These are phyloP conservation scores for Phasianus colchicus DNA, from an alignment of 2,113 vertebrate genomes.

Conservation along the genomic window DNA sequence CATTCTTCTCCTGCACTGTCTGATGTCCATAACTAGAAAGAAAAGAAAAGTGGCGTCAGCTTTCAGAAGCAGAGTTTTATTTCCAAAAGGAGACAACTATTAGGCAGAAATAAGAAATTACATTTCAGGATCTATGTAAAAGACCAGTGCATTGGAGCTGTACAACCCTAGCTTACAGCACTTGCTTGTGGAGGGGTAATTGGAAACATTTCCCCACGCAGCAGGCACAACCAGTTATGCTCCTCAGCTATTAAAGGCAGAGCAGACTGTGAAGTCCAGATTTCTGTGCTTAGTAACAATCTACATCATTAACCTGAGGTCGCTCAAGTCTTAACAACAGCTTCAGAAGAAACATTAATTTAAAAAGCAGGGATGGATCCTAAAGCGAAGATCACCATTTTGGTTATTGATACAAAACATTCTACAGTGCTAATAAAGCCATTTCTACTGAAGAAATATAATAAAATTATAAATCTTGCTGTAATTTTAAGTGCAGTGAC, in stretches of 20 bases:
- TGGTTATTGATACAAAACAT: background rate
- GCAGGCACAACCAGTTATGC: background rate
- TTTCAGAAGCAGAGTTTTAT: background rate
- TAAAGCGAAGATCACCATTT: background rate
- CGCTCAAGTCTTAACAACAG: background rate
- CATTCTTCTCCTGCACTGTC: slow-evolving; percentile 92
- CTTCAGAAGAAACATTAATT: background rate
- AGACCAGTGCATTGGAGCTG: background rate
- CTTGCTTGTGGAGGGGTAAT: background rate
- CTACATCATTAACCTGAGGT: background rate
- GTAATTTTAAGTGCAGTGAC: background rate
- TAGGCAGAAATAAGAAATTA: background rate
- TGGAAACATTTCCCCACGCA: accelerated
- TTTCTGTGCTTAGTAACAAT: background rate
- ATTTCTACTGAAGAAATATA: background rate
- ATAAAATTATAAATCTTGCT: background rate
- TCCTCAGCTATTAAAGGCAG: background rate
- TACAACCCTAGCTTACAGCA: background rate
- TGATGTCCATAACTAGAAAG: slow-evolving; percentile 94
- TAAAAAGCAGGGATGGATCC: background rate
- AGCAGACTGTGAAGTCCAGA: background rate
- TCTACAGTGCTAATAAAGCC: background rate
- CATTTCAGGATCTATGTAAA: background rate
- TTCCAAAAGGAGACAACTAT: background rate
- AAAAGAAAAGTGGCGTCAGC: slow-evolving; percentile 18